Evolutionary conservation across 2,888 invertebrate species (phyloP).

Genomic region (Nephrotoma guestfalica): DNA sequence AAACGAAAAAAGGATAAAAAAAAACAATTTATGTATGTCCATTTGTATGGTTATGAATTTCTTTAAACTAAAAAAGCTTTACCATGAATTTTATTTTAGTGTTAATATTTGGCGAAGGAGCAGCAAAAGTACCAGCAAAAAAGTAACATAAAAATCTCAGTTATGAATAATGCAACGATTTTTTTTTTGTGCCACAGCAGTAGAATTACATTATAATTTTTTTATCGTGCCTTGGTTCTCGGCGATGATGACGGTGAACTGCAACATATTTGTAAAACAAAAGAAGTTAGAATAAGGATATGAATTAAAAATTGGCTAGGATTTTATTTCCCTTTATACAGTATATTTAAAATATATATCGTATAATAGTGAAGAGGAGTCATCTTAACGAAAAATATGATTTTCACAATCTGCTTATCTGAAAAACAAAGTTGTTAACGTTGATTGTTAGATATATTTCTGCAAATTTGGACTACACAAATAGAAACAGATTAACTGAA

Average conservation of each 20-base stretch:
- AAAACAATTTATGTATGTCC: background rate
- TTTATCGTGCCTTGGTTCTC: background rate
- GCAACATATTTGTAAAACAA: background rate
- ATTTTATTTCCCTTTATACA: background rate
- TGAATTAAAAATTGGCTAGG: background rate
- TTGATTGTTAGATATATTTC: background rate
- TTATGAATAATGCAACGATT: background rate
- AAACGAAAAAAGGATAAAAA: background rate
- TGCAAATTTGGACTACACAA: background rate
- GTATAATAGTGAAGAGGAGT: background rate
- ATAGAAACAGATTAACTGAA: too few relatives aligned
- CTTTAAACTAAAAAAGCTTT: background rate
- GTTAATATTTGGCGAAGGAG: background rate
- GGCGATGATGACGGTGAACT: background rate
- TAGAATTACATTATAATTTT: background rate
- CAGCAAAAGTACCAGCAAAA: background rate
- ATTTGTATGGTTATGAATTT: background rate
- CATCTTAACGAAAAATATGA: background rate
- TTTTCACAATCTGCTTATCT: background rate
- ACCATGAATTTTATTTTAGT: background rate
- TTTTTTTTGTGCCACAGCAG: background rate
- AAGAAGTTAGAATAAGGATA: background rate
- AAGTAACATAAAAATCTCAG: background rate
- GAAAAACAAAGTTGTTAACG: background rate
- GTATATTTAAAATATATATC: background rate